Evolutionary conservation across 2,797 vertebrate species (phyloP).

Genomic region (Tinamus major): DNA sequence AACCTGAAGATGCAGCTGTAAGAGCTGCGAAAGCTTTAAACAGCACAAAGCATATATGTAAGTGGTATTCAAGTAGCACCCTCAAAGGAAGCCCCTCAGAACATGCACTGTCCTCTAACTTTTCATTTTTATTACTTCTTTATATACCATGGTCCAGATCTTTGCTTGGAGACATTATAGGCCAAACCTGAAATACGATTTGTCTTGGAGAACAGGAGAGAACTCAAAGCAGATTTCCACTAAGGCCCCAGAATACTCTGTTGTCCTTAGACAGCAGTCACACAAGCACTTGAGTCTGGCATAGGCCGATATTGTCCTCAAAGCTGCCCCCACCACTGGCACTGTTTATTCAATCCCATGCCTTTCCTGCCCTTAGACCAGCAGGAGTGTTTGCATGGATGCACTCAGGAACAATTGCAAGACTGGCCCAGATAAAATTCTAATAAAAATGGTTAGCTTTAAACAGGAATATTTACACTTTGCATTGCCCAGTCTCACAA

Average conservation of each 20-base stretch:
- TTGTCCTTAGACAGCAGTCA: not conserved
- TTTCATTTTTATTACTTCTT: not conserved
- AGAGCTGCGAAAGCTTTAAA: not conserved
- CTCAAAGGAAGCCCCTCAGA: not conserved
- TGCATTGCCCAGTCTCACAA: not conserved
- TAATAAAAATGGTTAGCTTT: not conserved
- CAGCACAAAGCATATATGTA: not conserved
- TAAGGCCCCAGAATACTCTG: rapidly evolving
- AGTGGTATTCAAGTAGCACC: not conserved
- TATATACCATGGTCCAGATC: not conserved
- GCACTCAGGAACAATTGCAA: not conserved
- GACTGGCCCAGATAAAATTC: not conserved
- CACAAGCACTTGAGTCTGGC: not conserved
- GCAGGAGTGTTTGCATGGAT: not conserved
- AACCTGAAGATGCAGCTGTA: not conserved
- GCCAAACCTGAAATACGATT: not conserved
- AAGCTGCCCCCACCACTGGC: not conserved
- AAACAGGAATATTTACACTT: not conserved
- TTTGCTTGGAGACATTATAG: not conserved
- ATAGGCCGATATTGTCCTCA: not conserved
- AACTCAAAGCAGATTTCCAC: not conserved
- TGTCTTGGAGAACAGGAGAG: not conserved
- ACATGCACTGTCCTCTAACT: not conserved
- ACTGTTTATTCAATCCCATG: not conserved
- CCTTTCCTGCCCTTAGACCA: not conserved